Evolutionary conservation across 2,797 vertebrate genomes (phyloP).

Genomic region (Rousettus madagascariensis): DNA sequence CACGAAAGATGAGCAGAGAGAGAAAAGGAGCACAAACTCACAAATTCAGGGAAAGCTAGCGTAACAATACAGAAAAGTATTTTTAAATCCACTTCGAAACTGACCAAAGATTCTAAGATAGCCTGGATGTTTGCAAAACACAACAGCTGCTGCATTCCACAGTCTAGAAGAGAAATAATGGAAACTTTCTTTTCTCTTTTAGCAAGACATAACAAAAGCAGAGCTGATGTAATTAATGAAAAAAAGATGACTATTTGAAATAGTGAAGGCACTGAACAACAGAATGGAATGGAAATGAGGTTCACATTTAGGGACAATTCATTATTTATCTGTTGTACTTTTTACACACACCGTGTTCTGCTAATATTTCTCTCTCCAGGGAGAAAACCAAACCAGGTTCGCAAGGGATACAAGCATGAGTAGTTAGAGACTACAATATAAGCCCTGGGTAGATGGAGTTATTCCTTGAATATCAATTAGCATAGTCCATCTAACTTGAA

Average conservation of each 20-base stretch:
- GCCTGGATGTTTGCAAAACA: slow-evolving; percentile 81
- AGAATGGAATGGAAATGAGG: slow-evolving; percentile 74
- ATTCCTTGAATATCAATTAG: slow-evolving; percentile 76
- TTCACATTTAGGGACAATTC: slow-evolving; percentile 77
- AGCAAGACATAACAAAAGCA: slow-evolving; percentile 82
- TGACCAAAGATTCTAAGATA: slow-evolving; percentile 71
- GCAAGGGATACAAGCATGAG: slow-evolving; percentile 17
- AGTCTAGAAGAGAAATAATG: slow-evolving; percentile 72
- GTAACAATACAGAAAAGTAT: slow-evolving; percentile 22
- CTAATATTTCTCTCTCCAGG: slow-evolving; percentile 71
- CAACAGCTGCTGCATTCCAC: slow-evolving; percentile 73
- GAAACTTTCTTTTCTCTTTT: slow-evolving; percentile 81
- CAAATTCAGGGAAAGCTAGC: slow-evolving; percentile 44
- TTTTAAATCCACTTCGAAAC: slow-evolving; percentile 63
- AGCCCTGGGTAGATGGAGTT: slow-evolving; percentile 36
- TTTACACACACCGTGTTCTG: slow-evolving; percentile 66
- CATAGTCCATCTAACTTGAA: slow-evolving; percentile 35
- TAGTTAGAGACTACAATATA: slow-evolving; percentile 28
- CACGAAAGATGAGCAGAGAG: not conserved
- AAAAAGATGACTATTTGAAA: slow-evolving; percentile 79
- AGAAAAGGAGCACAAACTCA: slow-evolving; percentile 5
- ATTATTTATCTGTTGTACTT: slow-evolving; percentile 75
- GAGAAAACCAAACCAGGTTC: slow-evolving; percentile 67
- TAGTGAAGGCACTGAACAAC: slow-evolving; percentile 72
- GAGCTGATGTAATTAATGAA: slow-evolving; percentile 82